These are phyloP conservation scores for Clarias macrocephalus DNA, from an alignment of 2,113 vertebrate genomes.

Conservation along the genomic window DNA sequence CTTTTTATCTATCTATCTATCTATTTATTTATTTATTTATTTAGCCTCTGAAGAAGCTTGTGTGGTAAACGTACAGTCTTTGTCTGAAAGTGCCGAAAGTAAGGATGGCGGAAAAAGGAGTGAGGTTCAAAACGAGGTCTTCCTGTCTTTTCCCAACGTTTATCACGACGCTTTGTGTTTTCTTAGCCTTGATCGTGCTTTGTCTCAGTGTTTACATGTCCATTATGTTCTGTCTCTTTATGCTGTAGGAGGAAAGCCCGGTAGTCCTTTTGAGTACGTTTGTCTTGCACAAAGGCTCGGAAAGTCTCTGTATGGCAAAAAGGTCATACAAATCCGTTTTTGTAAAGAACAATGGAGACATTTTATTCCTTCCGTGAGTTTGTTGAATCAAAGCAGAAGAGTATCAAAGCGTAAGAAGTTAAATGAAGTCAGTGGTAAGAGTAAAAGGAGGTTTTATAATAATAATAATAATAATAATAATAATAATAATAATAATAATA, in stretches of 20 bases:
- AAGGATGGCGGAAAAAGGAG: not conserved
- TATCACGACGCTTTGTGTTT: not conserved
- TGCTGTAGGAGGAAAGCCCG: not conserved
- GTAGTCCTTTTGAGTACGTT: not conserved
- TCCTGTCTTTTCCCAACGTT: not conserved
- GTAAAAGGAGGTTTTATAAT: too few relatives aligned
- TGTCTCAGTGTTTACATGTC: not conserved
- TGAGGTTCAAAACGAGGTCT: conserved; percentile 3
- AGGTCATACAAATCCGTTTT: not conserved
- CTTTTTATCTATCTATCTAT: too few relatives aligned
- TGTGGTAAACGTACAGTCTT: not conserved
- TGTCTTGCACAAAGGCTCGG: not conserved
- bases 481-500: too few relatives aligned
- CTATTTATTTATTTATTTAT: not conserved
- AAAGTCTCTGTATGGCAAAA: not conserved
- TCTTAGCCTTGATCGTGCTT: conserved; percentile 9
- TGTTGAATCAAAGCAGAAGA: not conserved
- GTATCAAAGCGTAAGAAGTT: too few relatives aligned
- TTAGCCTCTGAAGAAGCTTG: not conserved
- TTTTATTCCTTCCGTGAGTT: not conserved
- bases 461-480: too few relatives aligned
- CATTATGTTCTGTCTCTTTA: not conserved
- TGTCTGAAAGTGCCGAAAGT: not conserved
- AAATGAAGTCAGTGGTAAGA: too few relatives aligned
- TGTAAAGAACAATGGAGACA: conserved; percentile 1